Evolutionary conservation across 2,888 invertebrate genomes (phyloP).

Genomic region (Lissocephala sabroskyi): DNA sequence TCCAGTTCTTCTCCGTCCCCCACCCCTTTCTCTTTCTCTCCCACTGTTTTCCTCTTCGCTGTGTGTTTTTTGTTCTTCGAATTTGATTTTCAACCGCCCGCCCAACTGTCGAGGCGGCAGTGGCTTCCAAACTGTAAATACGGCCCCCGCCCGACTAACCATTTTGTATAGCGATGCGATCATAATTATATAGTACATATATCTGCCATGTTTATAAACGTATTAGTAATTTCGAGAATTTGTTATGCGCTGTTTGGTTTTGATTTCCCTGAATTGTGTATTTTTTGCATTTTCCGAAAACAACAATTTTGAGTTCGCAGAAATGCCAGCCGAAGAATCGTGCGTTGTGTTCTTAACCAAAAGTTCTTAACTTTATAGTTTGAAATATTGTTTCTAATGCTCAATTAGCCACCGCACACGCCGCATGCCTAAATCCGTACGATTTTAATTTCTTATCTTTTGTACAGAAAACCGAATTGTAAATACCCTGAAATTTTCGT

Average conservation of each 20-base stretch:
- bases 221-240: constrained; percentile 35
- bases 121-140: constrained; percentile 27
- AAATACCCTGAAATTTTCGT: constrained; percentile 8
- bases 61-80: constrained; percentile 19
- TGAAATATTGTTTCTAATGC: constrained; percentile 23
- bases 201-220: too few species aligned
- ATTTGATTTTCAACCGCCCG: too few species aligned
- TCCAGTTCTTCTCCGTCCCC: too few species aligned
- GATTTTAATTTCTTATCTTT: constrained; percentile 9
- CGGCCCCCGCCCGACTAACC: constrained; percentile 3
- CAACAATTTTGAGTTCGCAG: too few species aligned
- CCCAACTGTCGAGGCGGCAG: too few species aligned
- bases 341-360: constrained; percentile 22
- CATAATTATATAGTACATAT: too few species aligned
- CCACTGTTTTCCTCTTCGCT: constrained; percentile 13
- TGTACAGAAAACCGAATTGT: neutral
- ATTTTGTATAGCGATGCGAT: too few species aligned
- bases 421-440: constrained; percentile 29
- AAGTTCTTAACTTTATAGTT: constrained; percentile 8
- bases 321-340: constrained; percentile 13
- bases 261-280: constrained; percentile 26
- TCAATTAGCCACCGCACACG: constrained; percentile 28
- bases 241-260: constrained; percentile 69
- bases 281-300: constrained; percentile 15
- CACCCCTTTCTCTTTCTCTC: constrained; percentile 1